A percentile compares a stretch with the other conserved stretches of the same genome.
phyloP scores from a whole-genome alignment of 1,140 invertebrate genomes.

The Adoxophyes honmai region DNA sequence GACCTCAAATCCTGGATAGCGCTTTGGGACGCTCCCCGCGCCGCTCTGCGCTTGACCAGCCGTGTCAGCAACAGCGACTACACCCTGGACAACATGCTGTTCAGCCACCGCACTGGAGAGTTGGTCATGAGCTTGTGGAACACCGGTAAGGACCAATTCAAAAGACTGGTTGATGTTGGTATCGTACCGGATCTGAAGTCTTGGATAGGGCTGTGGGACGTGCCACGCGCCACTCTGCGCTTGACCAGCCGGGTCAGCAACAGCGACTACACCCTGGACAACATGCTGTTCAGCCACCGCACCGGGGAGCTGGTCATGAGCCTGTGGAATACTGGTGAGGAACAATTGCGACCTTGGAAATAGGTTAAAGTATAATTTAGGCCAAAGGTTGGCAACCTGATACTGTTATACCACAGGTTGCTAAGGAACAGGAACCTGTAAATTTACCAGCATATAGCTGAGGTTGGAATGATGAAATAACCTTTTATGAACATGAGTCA shows the following conservation, averaged over 20 bases:
- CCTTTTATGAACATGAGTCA: too few species aligned
- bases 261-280: slow-evolving; percentile 39
- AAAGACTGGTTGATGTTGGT: too few species aligned
- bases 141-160: slow-evolving; percentile 31
- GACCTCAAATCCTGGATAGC: slow-evolving; percentile 30
- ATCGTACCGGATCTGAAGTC: slow-evolving; percentile 36
- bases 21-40: slow-evolving; percentile 41
- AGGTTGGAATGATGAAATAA: too few species aligned
- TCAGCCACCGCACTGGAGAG: slow-evolving; percentile 56
- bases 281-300: slow-evolving; percentile 54
- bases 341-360: too few species aligned
- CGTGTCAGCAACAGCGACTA: slow-evolving; percentile 27
- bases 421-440: too few species aligned
- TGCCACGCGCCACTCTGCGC: slow-evolving; percentile 27
- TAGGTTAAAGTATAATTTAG: too few species aligned
- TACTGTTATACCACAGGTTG: too few species aligned
- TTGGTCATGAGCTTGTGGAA: slow-evolving; percentile 59
- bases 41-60: slow-evolving; percentile 22
- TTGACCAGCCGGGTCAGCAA: slow-evolving; percentile 24
- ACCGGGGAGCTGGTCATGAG: slow-evolving; percentile 61
- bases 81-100: slow-evolving; percentile 53
- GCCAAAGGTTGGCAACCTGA: too few species aligned
- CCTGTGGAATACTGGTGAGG: slow-evolving; percentile 50
- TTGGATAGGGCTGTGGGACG: slow-evolving; percentile 42
- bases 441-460: too few species aligned